phyloP scores from a whole-genome alignment of 2,113 vertebrate species.

The Chrysemys picta region DNA sequence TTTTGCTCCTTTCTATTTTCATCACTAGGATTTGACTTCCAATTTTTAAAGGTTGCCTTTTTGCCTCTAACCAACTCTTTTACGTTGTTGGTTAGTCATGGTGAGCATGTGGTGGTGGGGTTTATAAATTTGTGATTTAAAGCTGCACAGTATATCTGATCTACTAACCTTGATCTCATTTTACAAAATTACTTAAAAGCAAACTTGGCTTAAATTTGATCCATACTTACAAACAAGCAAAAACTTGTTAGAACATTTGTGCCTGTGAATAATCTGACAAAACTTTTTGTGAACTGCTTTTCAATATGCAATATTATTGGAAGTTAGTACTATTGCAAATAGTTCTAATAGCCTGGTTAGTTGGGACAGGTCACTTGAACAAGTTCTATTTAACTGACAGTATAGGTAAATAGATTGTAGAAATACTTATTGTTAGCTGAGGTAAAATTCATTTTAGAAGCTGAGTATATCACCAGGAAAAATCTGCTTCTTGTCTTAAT shows the following conservation, averaged over 20 bases:
- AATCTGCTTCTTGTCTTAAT: not conserved
- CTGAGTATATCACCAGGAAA: not conserved
- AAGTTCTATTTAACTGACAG: not conserved
- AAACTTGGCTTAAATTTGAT: not conserved
- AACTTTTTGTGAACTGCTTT: not conserved
- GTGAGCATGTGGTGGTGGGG: fast-evolving
- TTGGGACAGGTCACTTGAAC: too few relatives aligned
- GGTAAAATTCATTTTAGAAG: not conserved
- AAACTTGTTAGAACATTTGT: not conserved
- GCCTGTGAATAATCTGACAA: not conserved
- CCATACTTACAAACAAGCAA: not conserved
- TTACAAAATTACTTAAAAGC: too few relatives aligned
- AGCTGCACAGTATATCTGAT: not conserved
- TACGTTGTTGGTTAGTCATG: too few relatives aligned
- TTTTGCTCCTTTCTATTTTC: too few relatives aligned
- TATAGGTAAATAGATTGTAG: not conserved
- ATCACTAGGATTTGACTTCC: too few relatives aligned
- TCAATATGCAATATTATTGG: fast-evolving
- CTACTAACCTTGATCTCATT: too few relatives aligned
- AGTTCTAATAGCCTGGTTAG: not conserved
- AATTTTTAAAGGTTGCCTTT: too few relatives aligned
- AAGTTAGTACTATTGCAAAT: not conserved
- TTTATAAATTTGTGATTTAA: not conserved
- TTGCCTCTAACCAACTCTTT: too few relatives aligned
- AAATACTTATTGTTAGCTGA: not conserved